Evolutionary conservation across 2,888 invertebrate genomes (phyloP), one percentile per base, ranked within the genome.

Genomic region (Gymnosoma rotundatum): DNA sequence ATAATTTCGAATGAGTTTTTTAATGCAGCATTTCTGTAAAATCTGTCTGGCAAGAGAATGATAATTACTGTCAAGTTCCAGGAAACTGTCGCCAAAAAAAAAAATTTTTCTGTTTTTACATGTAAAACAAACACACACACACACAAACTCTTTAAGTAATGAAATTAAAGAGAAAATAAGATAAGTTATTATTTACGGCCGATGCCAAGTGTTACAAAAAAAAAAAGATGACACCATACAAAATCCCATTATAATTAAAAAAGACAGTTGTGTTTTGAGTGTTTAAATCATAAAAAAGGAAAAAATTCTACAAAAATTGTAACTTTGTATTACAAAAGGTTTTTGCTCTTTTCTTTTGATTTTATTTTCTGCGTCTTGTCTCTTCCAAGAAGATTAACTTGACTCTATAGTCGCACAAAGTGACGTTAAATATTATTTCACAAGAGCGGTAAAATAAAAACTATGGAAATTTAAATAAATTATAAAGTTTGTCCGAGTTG

Each of bases 71-170:
- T 21, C 52, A 56, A 61, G 38, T 76, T 67, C 72, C 67, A n/a
- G 61, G 54, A 83, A 78, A 60, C 60, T 79, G 78, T 75, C 79
- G 83, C 79, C 78, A 75, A 61, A n/a, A n/a, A n/a, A n/a, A n/a
- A n/a, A n/a, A 67, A 45, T 45, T 5, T 7, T 32, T n/a, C 8
- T 21, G 20, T 25, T 5, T 18, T 66, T 9, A 32, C 42, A 66
- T 67, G 67, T 54, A 61, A 75, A 78, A 67, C 45, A 60, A 60
- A 36, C 56, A 63, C 56, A 61, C 10, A n/a, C 18, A 48, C n/a
- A n/a, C 50, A 70, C 12, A 32, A 2, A 32, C 25, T 56, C 21
- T 45, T 21, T n/a, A 63, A 50, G 48, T 16, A 66, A 45, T 42
- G 50, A 45, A 66, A 45, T 42, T 50, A 45, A 42, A 21, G 5